These are phyloP conservation scores for Hedya salicella DNA, from an alignment of 2,888 invertebrate genomes.

Conservation along the genomic window DNA sequence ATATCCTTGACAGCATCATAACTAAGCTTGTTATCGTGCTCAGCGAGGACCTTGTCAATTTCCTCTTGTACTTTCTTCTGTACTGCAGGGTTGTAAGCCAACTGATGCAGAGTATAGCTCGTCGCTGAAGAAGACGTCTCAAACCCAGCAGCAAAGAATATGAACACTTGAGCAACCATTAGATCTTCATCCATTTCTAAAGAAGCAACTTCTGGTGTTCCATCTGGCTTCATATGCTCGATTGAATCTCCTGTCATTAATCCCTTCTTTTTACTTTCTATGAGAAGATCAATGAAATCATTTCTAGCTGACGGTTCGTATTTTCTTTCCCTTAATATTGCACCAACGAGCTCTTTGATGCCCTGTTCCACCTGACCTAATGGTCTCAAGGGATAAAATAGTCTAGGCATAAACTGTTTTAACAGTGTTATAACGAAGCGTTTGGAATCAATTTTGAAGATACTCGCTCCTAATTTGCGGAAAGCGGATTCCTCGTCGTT, in stretches of 20 bases:
- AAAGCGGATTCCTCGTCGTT: slow-evolving; percentile 43
- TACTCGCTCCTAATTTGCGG: slow-evolving; percentile 35
- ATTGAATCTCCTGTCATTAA: slow-evolving; percentile 57
- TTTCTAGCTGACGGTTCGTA: slow-evolving; percentile 61
- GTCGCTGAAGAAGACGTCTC: slow-evolving; percentile 78
- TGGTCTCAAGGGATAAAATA: slow-evolving; percentile 56
- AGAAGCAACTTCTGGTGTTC: slow-evolving; percentile 48
- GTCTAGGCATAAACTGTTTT: slow-evolving; percentile 15
- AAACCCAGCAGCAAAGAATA: slow-evolving; percentile 77
- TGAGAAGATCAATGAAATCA: slow-evolving; percentile 63
- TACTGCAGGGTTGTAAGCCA: slow-evolving; percentile 63
- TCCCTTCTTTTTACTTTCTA: slow-evolving; percentile 60
- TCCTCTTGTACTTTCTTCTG: slow-evolving; percentile 63
- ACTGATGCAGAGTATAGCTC: slow-evolving; percentile 67
- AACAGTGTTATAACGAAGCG: slow-evolving; percentile 4
- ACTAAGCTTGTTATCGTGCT: slow-evolving; percentile 57
- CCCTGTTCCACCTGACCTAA: slow-evolving; percentile 61
- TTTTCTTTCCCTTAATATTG: slow-evolving; percentile 56
- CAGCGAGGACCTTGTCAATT: slow-evolving; percentile 59
- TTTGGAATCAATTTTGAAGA: slow-evolving; percentile 21
- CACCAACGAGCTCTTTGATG: slow-evolving; percentile 52
- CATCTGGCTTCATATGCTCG: slow-evolving; percentile 45
- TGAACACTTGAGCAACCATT: slow-evolving; percentile 65
- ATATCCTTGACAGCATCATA: slow-evolving; percentile 70
- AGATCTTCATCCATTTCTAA: slow-evolving; percentile 60